Base-by-base conservation (phyloP, 1,140 invertebrate genomes). In the Trichoplusia ni region DNA sequence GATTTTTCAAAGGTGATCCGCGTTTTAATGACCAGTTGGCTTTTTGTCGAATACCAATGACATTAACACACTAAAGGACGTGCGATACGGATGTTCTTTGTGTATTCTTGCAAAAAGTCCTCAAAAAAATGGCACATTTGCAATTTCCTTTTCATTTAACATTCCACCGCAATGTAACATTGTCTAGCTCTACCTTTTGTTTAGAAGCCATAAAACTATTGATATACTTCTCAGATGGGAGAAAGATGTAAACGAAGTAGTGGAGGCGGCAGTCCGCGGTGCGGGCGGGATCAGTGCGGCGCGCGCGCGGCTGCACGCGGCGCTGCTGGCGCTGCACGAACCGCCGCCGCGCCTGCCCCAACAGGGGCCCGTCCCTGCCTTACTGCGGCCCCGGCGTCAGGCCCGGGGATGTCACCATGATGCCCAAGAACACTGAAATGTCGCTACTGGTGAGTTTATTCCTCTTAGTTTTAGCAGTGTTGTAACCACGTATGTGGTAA, bases 371-470 rank as follows among this genome's bases (percentile, higher is more conserved):
- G 4, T 72, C 82, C 13, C 69, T 87, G 21, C 86, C 84, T 0
- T 89, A 87, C 73, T 84, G 83, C 54, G 86, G 86, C 0, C 86
- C 86, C 14, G 87, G 87, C 0, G 85, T 90, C 2, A 46, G 85
- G 2, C 86, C 86, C 4, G 87, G 87, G n/a, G 87, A 90, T 40
- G 85, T 90, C 71, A 88, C 87, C 27, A 90, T 88, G 87, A 84
- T 86, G 77, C 79, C 87, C 2, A 90, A 90, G 64, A 80, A 70
- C 16, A 80, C 82, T 1, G 81, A 85, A 29, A 87, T 86, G 81
- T 90, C 87, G 4, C 65, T 88, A 14, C 40, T 88, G 82, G 87
- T 88, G 49, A 85, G 86, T 78, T 2, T 1, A 23, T 4, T 27
- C 29, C 4, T 47, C 23, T 23, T 40, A 9, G n/a, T 2, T 1